Evolutionary conservation across 2,113 vertebrate species (phyloP), one percentile per base, ranked within the genome.

Genomic region (Panurus biarmicus): DNA sequence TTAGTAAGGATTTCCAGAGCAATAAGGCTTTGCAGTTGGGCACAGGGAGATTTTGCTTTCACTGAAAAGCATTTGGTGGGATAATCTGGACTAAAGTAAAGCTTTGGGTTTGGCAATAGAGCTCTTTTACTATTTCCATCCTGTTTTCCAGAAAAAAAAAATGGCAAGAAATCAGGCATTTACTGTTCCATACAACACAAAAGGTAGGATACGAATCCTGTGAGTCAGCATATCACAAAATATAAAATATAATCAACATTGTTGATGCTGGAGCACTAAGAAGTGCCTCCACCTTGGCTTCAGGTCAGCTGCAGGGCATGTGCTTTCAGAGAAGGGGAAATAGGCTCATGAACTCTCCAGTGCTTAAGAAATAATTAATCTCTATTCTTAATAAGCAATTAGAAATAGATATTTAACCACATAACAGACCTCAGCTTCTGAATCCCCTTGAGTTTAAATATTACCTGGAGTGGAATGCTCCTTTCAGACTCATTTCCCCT

Each of bases 181-280:
- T 60, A 82, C 7, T 16, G 23, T 33, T 51, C n/a, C 31, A 51
- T 36, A 11, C 12, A 80, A 66, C 6, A 50, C 10, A 42, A 72
- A 47, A 3, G 0, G 0, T 36, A 74, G 60, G 17, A 67, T 12
- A 53, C 2, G 2, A 69, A 57, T 65, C 6, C 75, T 19, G 6
- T 69, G 65, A 83, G 11, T 45, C 44, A 62, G 28, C 10, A 16
- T 5, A 28, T 29, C 28, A 44, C 36, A 47, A 74, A 67, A 61
- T n/a, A 51, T 4, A 13, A 80, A 84, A 38, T 44, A 23, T 16
- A 40, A 69, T 42, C 33, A 69, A n/a, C 36, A 48, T 16, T 48
- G 81, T 57, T 85, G 48, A 65, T 40, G 42, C 17, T 71, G 36
- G 31, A 85, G 44, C 47, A 56, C 38, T 44, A 51, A 54, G 54